Evolutionary conservation across 2,888 invertebrate species (phyloP), one percentile per base, ranked within the genome.

Genomic region (Caenorhabditis auriculariae): DNA sequence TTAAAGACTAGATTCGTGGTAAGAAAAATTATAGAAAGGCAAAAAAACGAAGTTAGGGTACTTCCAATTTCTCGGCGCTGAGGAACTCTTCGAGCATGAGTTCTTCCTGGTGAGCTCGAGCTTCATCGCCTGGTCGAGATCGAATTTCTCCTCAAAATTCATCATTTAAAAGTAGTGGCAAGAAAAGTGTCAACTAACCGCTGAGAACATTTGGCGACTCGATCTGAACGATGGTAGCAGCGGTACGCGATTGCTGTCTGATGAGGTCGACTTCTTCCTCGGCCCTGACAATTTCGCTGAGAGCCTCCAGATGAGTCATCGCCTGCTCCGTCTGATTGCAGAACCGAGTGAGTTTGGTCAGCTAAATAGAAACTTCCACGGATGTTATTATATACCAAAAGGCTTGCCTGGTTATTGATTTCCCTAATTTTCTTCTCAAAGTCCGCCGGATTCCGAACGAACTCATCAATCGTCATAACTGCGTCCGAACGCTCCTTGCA

Each of bases 31-130:
- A n/a, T n/a, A n/a, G n/a, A n/a, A n/a, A n/a, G n/a, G n/a, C n/a
- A n/a, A n/a, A n/a, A n/a, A 37, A 19, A 37, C 19, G 37, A 19
- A 4, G 7, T 3, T 19, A 37, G 4, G 4, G 37, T n/a, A 17
- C 37, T 37, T 17, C 3, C 4, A 3, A n/a, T 37, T 37, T n/a
- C 6, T 54, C 47, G 17, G 26, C 35, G 23, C 44, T 35, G 2
- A 72, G 49, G 39, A 72, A 72, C 27, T 72, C 68, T 42, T 72
- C 72, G 17, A 72, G 58, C 66, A 72, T 70, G n/a, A 72, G 63
- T 49, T 72, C 66, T 54, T 72, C 72, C 35, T 72, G 68, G 27
- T 58, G 52, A 12, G 51, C 60, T 19, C 61, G 52, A 0, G 39
- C 54, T 17, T 41, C 56, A 50, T 72, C 72, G 53, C 61, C 66